phyloP scores from a whole-genome alignment of 2,888 invertebrate genomes.

The Hololepta plana region DNA sequence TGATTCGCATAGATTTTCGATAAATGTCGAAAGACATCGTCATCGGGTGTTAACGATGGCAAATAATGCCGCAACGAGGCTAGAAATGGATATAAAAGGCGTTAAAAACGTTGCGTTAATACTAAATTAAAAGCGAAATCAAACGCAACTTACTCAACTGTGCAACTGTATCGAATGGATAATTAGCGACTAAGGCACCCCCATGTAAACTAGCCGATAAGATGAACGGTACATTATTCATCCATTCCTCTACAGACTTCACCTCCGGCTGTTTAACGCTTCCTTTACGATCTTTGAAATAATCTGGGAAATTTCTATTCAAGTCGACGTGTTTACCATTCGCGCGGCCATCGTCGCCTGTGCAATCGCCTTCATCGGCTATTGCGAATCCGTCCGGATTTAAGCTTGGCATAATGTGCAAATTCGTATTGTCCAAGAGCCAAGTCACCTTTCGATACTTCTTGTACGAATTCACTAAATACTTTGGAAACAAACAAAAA shows the following conservation, averaged over 20 bases:
- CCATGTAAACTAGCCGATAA: conserved; percentile 46
- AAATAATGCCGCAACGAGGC: conserved; percentile 1
- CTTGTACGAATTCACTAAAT: conserved; percentile 28
- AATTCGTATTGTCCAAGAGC: conserved; percentile 44
- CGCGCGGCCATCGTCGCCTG: conserved; percentile 16
- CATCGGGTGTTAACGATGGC: conserved; percentile 38
- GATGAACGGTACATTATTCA: conserved; percentile 35
- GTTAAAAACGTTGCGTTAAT: neutral
- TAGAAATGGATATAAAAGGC: too few relatives aligned
- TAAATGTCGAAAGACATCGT: conserved; percentile 42
- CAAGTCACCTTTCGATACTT: conserved; percentile 31
- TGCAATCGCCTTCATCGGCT: conserved; percentile 17
- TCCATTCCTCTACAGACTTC: conserved; percentile 38
- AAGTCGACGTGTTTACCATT: conserved; percentile 22
- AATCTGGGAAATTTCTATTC: conserved; percentile 48
- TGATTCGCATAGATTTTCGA: conserved; percentile 36
- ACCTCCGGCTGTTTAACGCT: conserved; percentile 41
- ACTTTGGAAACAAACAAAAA: conserved; percentile 18
- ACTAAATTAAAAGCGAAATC: conserved; percentile 3
- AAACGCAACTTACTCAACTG: conserved; percentile 20
- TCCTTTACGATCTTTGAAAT: conserved; percentile 21
- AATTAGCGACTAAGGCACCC: conserved; percentile 48
- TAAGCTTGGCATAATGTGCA: conserved; percentile 57
- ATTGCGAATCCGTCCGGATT: conserved; percentile 53
- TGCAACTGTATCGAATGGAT: conserved; percentile 43